Evolutionary conservation across 2,113 vertebrate species (phyloP).

Genomic region (Phrynosoma platyrhinos): DNA sequence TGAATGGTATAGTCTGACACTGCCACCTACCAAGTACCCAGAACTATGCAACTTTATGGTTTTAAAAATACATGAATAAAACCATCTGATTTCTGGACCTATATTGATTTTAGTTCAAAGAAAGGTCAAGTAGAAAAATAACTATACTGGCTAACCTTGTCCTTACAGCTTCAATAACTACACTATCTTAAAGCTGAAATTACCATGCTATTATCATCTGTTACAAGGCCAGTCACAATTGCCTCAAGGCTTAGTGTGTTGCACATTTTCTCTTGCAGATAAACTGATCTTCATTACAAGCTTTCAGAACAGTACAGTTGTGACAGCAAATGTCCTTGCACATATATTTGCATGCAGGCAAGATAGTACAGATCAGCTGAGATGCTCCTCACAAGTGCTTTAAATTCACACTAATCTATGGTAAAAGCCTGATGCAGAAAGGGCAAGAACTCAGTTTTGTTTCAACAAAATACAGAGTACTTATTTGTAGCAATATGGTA

Average conservation of each 20-base stretch:
- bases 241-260: neutral
- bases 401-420: constrained; percentile 17
- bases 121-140: neutral
- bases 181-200: neutral
- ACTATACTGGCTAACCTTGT: neutral
- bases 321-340: neutral
- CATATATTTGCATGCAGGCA: neutral
- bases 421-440: neutral
- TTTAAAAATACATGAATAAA: neutral
- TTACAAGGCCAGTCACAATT: neutral
- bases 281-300: neutral
- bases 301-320: neutral
- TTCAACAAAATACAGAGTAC: neutral
- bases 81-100: neutral
- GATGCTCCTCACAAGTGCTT: neutral
- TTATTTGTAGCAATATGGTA: neutral
- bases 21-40: neutral
- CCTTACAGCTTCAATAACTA: neutral
- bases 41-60: neutral
- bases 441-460: neutral
- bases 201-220: neutral
- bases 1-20: neutral
- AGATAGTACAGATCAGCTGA: neutral
- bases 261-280: neutral
- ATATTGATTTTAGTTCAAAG: neutral